These are phyloP conservation scores for Gymnobelideus leadbeateri DNA, from an alignment of 2,113 vertebrate species.

Conservation along the genomic window DNA sequence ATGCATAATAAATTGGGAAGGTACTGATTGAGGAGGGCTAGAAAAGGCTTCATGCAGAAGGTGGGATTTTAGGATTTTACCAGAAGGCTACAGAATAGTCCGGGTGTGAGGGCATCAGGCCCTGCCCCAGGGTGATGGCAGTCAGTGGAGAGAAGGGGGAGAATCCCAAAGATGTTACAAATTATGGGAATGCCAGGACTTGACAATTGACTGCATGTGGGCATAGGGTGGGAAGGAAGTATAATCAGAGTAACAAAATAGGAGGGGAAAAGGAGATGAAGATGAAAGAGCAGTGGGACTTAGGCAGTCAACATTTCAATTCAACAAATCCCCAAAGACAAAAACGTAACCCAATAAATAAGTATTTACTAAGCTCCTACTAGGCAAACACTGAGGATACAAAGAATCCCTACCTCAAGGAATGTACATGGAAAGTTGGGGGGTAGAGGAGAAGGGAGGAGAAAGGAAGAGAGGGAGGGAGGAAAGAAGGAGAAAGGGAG, in stretches of 20 bases:
- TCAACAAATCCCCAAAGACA: neutral
- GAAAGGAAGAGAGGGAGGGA: too few relatives aligned
- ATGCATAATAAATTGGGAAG: neutral
- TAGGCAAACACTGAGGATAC: too few relatives aligned
- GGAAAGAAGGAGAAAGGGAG: too few relatives aligned
- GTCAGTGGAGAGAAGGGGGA: neutral
- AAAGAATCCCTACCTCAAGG: too few relatives aligned
- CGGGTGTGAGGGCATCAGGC: neutral
- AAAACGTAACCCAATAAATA: neutral
- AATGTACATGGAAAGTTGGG: too few relatives aligned
- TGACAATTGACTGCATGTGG: neutral
- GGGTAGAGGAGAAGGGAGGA: too few relatives aligned
- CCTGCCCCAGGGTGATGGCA: neutral
- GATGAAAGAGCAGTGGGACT: neutral
- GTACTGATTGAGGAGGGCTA: neutral
- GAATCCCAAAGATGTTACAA: neutral
- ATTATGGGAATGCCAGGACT: neutral
- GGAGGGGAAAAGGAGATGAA: neutral
- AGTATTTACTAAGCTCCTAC: neutral
- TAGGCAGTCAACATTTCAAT: neutral
- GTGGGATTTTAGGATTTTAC: neutral
- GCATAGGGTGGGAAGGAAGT: neutral
- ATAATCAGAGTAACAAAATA: neutral
- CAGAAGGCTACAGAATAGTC: neutral
- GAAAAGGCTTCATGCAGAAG: neutral